Base-by-base conservation (phyloP, 1,140 invertebrate genomes). In the Hyposmocoma kahamanoa region DNA sequence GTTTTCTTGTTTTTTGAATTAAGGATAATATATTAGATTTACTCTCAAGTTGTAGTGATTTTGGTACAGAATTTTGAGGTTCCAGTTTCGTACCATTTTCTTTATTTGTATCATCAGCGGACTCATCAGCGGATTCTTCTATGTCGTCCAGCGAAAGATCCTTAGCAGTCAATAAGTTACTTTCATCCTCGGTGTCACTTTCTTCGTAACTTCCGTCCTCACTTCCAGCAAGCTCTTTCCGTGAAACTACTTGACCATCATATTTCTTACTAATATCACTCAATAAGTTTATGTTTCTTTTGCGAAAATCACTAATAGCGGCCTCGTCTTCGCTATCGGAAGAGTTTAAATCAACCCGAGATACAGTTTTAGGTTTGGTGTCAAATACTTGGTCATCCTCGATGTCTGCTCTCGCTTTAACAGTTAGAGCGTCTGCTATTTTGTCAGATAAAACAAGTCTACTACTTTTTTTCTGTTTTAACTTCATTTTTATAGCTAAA, bases 191-290 rank as follows among this genome's bases (percentile, higher is more conserved):
- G 20, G 36, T 47, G 28, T 47, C 5, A 56, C 43, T 22, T 42
- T 71, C 65, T 44, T 49, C 50, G 13, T 53, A 38, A 30, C 59
- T 47, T 36, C 55, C 60, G 22, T 61, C 65, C 36, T 72, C 57
- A 42, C 56, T 50, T 41, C 64, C 53, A 1, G 79, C 62, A 13
- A 87, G 54, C 21, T 82, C 67, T 43, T 83, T 78, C n/a, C 70
- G 58, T 2, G 89, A 90, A 18, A 89, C 76, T 39, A 92, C 91
- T 84, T 90, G 90, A 0, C 93, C 94, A 38, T 89, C 89, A 77
- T 96, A 96, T 48, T 91, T 91, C 50, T 89, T 87, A 76, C 93
- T 92, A 20, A 90, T 63, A 55, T 94, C 90, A 50, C 90, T 90
- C 13, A 95, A 65, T 39, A 92, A 76, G 67, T 90, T 87, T 3